Percentiles rank a stretch among this genome's conserved stretches.
Conservation (phyloP, 2,888 invertebrate species). For the Polymixis lichenea region DNA sequence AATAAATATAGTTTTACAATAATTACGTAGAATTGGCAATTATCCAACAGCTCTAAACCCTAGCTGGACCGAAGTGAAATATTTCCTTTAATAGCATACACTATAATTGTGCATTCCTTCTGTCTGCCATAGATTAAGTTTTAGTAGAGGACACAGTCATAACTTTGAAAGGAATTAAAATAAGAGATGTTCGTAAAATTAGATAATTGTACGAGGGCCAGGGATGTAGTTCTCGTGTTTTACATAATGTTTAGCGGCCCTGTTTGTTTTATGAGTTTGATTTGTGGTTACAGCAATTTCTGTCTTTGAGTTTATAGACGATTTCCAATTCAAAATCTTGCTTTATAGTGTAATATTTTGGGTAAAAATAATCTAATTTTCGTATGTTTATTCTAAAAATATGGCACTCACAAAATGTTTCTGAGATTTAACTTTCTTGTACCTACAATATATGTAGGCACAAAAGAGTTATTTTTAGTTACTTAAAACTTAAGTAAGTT, state of each 20-base stretch:
- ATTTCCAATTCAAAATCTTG: background rate
- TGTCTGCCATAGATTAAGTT: slow-evolving; percentile 58
- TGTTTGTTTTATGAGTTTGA: background rate
- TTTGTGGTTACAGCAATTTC: background rate
- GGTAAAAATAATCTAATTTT: background rate
- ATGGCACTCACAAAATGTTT: background rate
- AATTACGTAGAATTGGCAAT: slow-evolving; percentile 65
- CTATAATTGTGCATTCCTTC: slow-evolving; percentile 70
- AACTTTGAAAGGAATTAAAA: background rate
- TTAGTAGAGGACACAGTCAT: background rate
- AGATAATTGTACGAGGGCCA: background rate
- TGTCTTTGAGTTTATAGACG: background rate
- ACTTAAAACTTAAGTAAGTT: no score
- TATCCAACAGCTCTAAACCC: slow-evolving; percentile 59
- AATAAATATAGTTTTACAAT: slow-evolving; percentile 57
- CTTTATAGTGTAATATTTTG: background rate
- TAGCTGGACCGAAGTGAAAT: slow-evolving; percentile 60
- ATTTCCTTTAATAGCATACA: slow-evolving; percentile 68
- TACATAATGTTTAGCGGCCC: background rate
- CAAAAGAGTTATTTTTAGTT: no score
- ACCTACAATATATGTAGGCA: no score
- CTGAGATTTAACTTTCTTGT: background rate
- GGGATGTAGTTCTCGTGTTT: background rate
- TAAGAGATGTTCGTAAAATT: background rate
- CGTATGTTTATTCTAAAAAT: background rate